phyloP scores from a whole-genome alignment of 2,888 invertebrate species.

The Brachypalpus laphriformis region DNA sequence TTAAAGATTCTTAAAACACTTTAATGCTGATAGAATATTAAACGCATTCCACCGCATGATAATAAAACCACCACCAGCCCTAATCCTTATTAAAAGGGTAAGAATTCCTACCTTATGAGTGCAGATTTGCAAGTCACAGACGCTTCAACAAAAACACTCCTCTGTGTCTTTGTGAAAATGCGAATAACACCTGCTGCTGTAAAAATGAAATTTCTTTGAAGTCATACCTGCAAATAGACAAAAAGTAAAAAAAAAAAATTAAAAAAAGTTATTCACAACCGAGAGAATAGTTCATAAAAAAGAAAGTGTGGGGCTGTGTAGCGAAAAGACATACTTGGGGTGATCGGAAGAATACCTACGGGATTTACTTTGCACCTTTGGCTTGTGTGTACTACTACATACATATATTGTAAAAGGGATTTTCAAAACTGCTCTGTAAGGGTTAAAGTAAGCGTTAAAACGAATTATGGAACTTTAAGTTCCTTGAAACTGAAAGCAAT shows the following conservation, averaged over 20 bases:
- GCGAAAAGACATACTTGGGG: constrained; percentile 11
- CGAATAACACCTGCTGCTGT: constrained; percentile 58
- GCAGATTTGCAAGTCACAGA: constrained; percentile 52
- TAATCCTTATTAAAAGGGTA: constrained; percentile 50
- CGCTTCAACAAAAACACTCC: constrained; percentile 33
- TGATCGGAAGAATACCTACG: constrained; percentile 16
- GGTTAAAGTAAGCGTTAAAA: background rate
- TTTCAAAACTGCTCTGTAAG: background rate
- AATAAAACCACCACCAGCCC: constrained; percentile 14
- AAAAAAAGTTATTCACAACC: constrained; percentile 49
- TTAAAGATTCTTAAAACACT: constrained; percentile 43
- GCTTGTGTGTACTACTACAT: background rate
- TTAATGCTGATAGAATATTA: constrained; percentile 45
- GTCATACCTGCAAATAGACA: constrained; percentile 67
- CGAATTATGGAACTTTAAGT: background rate
- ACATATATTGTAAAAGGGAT: background rate
- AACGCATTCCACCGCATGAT: constrained; percentile 24
- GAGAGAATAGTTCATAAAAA: constrained; percentile 31
- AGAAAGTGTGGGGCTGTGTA: background rate
- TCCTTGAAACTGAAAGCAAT: background rate
- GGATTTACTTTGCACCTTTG: background rate
- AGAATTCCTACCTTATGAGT: constrained; percentile 51
- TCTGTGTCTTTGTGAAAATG: constrained; percentile 16
- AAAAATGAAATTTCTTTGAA: constrained; percentile 63
- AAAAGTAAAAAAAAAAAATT: constrained; percentile 35